A percentile compares a stretch with the other conserved stretches of the same genome.
These are phyloP conservation scores for Gisinianus flammeolus DNA, from an alignment of 2,888 invertebrate genomes.

Conservation along the genomic window DNA sequence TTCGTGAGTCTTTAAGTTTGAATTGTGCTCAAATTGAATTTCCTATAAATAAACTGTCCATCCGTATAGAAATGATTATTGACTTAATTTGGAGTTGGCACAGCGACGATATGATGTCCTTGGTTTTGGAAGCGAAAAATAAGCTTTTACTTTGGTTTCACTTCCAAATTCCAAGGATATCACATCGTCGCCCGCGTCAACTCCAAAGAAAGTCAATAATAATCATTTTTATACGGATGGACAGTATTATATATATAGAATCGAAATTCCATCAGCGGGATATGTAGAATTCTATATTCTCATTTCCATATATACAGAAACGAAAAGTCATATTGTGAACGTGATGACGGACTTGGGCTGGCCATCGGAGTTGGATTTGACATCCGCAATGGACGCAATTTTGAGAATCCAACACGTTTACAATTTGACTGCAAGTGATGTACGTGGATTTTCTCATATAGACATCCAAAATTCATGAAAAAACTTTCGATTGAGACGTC, in stretches of 20 bases:
- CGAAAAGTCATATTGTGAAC: constrained; percentile 10
- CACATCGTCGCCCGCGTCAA: no score
- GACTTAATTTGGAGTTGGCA: no score
- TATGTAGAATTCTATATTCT: background rate
- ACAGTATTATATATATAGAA: no score
- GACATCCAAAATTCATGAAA: background rate
- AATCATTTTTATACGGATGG: no score
- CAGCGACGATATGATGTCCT: no score
- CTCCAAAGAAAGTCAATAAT: no score
- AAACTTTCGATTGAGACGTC: background rate
- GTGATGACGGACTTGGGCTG: constrained; percentile 41
- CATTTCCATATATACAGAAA: background rate
- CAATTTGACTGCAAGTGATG: constrained; percentile 43
- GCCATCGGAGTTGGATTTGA: constrained; percentile 44
- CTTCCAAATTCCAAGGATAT: no score
- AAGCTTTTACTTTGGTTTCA: no score
- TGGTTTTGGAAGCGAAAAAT: no score
- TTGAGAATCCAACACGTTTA: constrained; percentile 47
- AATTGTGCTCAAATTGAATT: no score
- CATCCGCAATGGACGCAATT: constrained; percentile 28
- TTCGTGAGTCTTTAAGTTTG: constrained; percentile 13
- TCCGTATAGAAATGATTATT: no score
- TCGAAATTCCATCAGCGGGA: background rate
- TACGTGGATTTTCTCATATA: constrained; percentile 11
- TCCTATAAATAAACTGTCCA: no score